Percentiles rank a stretch among this genome's conserved stretches.
Evolutionary conservation across 2,797 vertebrate species (phyloP).

Genomic region (Chanos chanos): DNA sequence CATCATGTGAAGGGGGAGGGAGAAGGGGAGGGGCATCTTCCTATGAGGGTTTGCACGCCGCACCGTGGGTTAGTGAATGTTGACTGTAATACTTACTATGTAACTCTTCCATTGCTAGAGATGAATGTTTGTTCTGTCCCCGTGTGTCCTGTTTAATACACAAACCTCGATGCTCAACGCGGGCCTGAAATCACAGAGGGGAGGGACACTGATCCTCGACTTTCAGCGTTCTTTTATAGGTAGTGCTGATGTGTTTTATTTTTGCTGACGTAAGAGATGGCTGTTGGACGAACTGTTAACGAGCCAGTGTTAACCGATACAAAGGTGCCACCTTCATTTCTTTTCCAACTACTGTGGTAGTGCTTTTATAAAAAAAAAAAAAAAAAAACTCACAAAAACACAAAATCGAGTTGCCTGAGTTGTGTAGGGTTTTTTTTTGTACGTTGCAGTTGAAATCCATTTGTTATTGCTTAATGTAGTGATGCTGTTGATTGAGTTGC

Average conservation of each 20-base stretch:
- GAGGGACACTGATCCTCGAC: conserved; percentile 56
- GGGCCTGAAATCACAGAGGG: conserved; percentile 69
- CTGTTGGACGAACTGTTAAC: conserved; percentile 70
- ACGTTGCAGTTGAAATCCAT: too few species aligned
- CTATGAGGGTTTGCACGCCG: neutral
- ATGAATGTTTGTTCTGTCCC: neutral
- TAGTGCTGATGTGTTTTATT: conserved; percentile 51
- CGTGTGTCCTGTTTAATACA: conserved; percentile 35
- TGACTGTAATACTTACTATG: neutral
- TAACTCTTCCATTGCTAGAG: neutral
- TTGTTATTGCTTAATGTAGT: too few species aligned
- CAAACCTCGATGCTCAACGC: conserved; percentile 53
- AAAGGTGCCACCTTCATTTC: conserved; percentile 76
- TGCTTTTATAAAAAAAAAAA: conserved; percentile 60
- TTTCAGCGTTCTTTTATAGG: conserved; percentile 4
- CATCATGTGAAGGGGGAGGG: too few species aligned
- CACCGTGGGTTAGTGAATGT: conserved; percentile 12
- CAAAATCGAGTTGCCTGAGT: too few species aligned
- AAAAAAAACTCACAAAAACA: too few species aligned
- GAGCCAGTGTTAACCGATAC: conserved; percentile 76
- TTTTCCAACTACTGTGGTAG: conserved; percentile 56
- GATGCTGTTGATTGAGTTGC: too few species aligned
- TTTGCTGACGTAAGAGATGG: conserved; percentile 63
- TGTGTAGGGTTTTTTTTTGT: too few species aligned
- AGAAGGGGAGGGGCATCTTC: too few species aligned